Conservation (phyloP, 2,888 invertebrate species). For the Fabriciana adippe region DNA sequence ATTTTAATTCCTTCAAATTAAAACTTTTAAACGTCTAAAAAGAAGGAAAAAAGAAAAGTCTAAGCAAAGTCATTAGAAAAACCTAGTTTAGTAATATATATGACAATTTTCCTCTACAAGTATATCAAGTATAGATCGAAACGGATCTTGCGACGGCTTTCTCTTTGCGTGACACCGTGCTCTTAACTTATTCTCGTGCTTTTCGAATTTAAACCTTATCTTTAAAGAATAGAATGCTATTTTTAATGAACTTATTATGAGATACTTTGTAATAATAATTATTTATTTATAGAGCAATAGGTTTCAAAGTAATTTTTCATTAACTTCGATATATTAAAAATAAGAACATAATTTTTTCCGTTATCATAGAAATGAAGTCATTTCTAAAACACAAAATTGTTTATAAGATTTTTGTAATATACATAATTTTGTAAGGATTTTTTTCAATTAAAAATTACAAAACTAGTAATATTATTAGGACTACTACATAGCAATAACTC, state of each 20-base stretch:
- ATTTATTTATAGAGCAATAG: slow-evolving; percentile 24
- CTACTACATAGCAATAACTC: too few relatives aligned
- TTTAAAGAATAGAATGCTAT: slow-evolving; percentile 10
- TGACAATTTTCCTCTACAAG: slow-evolving; percentile 36
- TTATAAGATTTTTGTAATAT: too few relatives aligned
- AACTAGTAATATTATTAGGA: too few relatives aligned
- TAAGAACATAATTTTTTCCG: neutral
- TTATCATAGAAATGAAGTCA: too few relatives aligned
- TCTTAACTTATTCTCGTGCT: slow-evolving; percentile 9
- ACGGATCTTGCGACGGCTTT: slow-evolving; percentile 39
- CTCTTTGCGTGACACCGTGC: slow-evolving; percentile 37
- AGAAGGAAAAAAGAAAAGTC: too few relatives aligned
- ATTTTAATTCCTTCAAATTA: too few relatives aligned
- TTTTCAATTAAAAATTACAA: too few relatives aligned
- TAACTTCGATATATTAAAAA: neutral
- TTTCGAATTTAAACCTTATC: slow-evolving; percentile 21
- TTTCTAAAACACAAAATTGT: too few relatives aligned
- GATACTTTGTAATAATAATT: slow-evolving; percentile 15
- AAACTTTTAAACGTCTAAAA: too few relatives aligned
- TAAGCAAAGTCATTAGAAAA: neutral
- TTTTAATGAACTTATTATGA: slow-evolving; percentile 7
- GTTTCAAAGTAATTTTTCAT: slow-evolving; percentile 14
- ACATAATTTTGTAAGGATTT: too few relatives aligned
- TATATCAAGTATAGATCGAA: slow-evolving; percentile 30
- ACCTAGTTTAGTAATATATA: slow-evolving; percentile 16